Percentiles rank a stretch among this genome's conserved stretches.
These are phyloP conservation scores for Tipula unca DNA, from an alignment of 2,888 invertebrate genomes.

Conservation along the genomic window DNA sequence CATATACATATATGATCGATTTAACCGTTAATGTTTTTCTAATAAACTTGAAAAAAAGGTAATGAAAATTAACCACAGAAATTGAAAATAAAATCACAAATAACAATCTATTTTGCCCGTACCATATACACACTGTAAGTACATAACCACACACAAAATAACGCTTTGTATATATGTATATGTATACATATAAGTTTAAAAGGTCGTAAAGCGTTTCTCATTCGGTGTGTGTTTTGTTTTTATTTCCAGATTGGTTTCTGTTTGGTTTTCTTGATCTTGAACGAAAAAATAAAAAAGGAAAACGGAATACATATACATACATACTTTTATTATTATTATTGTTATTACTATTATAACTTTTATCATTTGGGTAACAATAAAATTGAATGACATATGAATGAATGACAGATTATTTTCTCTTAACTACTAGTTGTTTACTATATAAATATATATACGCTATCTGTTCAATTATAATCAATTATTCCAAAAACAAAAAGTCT, in stretches of 20 bases:
- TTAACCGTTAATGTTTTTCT: background rate
- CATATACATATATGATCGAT: background rate
- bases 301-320: background rate
- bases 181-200: background rate
- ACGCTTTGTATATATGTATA: background rate
- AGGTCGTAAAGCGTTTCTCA: background rate
- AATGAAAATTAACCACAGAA: background rate
- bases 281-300: background rate
- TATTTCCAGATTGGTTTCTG: background rate
- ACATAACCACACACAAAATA: background rate
- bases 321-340: background rate
- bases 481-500: conserved; percentile 8
- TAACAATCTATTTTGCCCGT: background rate
- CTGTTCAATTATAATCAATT: conserved; percentile 14
- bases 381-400: conserved; percentile 14
- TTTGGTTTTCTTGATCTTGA: background rate
- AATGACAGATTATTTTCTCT: conserved; percentile 18
- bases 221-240: background rate
- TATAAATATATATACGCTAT: background rate
- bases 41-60: background rate
- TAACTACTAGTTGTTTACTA: background rate
- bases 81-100: background rate
- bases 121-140: background rate
- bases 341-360: background rate
- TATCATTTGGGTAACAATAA: background rate